A percentile compares a stretch with the other conserved stretches of the same genome.
Evolutionary conservation across 2,113 vertebrate genomes (phyloP).

Genomic region (Cavia aperea): DNA sequence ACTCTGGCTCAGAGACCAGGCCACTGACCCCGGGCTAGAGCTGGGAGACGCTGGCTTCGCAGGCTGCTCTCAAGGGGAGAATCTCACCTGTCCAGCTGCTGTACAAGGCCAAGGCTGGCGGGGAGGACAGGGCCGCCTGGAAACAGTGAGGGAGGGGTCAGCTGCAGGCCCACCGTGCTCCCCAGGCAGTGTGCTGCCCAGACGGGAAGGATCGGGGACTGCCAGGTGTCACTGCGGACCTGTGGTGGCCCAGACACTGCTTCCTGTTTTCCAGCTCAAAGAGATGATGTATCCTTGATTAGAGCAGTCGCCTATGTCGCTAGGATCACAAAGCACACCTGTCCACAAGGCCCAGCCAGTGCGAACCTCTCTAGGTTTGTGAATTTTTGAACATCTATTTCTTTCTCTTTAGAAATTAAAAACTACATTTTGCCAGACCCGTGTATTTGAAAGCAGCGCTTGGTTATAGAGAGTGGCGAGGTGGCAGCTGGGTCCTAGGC

Average conservation of each 20-base stretch:
- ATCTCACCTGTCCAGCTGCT: not conserved
- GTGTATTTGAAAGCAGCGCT: not conserved
- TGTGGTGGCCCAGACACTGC: too few species aligned
- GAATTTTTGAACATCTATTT: not conserved
- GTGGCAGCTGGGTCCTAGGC: not conserved
- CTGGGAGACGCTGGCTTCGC: not conserved
- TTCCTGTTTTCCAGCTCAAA: not conserved
- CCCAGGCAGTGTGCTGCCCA: not conserved
- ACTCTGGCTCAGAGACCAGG: not conserved
- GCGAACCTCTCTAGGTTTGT: not conserved
- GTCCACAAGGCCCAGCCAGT: not conserved
- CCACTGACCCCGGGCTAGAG: not conserved
- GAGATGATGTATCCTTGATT: not conserved
- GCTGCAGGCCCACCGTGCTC: not conserved
- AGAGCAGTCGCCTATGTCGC: not conserved
- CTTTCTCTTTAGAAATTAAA: not conserved
- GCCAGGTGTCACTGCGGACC: fast-evolving
- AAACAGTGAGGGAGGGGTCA: not conserved
- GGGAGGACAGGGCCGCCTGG: not conserved
- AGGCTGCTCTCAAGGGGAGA: not conserved
- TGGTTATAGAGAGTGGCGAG: fast-evolving
- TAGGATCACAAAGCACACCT: fast-evolving
- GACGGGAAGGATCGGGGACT: fast-evolving
- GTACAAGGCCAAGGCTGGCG: not conserved
- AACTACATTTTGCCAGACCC: not conserved